Base-by-base conservation (phyloP, 1,140 invertebrate genomes). In the Brachionus rubens region DNA sequence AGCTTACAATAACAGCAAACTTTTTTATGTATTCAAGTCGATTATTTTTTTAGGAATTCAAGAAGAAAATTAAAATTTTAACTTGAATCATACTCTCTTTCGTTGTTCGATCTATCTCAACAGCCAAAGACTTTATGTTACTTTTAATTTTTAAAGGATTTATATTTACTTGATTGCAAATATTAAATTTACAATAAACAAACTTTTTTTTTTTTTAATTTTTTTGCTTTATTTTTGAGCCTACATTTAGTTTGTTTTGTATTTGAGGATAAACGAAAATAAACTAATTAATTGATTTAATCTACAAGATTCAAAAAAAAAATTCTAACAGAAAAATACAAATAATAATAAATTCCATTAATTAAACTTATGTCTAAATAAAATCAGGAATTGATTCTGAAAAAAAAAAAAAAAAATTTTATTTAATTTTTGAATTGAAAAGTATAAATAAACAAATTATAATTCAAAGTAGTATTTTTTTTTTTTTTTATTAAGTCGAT, bases 301-400 rank as follows among this genome's bases (percentile, higher is more conserved):
- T 59, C 54, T 59, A 59, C 54, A 59, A 26, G 19, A 36, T 59
- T 59, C 36, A 19, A n/a, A n/a, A n/a, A n/a, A n/a, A n/a, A n/a
- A 33, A 36, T 59, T 26, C 28, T 33, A 59, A 16, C 9, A 59
- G 19, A 16, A 59, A 59, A 36, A 59, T 16, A 3, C 19, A 33
- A 33, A 59, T 36, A 5, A 36, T n/a, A 48, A 59, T 19, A 16
- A 59, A 59, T 33, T 59, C 54, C 30, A 59, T 59, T 65, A 65
- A 65, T 65, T 65, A 65, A 65, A 65, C 59, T 65, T 65, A 43
- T 41, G 36, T 65, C 59, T 65, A 65, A 36, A 65, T 65, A 65
- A 65, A 41, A 65, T 65, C 59, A 65, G 36, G 40, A 65, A 65
- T 59, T 59, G 54, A 59, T 59, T 59, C 36, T 30, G 33, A 33